These are phyloP conservation scores for Bolborhynchus lineola DNA, from an alignment of 2,113 vertebrate species.

Conservation along the genomic window DNA sequence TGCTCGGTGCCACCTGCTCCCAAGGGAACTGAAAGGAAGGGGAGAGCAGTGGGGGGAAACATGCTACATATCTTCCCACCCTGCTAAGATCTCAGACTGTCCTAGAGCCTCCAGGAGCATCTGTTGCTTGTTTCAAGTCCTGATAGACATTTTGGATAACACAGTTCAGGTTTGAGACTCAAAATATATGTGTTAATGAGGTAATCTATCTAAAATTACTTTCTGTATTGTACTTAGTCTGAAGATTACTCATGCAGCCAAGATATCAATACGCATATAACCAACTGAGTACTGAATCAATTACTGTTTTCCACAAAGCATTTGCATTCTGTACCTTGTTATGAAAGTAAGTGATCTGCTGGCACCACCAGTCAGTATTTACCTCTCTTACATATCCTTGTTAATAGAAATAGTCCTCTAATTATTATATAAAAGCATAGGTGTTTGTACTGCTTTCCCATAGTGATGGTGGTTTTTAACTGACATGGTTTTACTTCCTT, in stretches of 20 bases:
- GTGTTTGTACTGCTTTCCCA: neutral
- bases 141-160: neutral
- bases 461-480: neutral
- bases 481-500: neutral
- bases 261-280: neutral
- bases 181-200: neutral
- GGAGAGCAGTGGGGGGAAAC: neutral
- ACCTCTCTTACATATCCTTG: neutral
- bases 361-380: neutral
- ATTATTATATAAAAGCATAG: conserved; percentile 8
- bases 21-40: neutral
- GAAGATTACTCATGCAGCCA: conserved; percentile 38
- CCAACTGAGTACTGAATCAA: neutral
- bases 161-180: neutral
- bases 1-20: neutral
- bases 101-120: neutral
- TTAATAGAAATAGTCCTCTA: neutral
- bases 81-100: neutral
- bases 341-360: conserved; percentile 11
- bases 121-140: neutral
- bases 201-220: neutral
- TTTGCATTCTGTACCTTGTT: conserved; percentile 8
- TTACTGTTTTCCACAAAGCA: conserved; percentile 24
- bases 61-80: neutral
- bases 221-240: neutral